These are phyloP conservation scores for Odontamblyopus lacepedii DNA, from an alignment of 2,797 vertebrate species.

Conservation along the genomic window DNA sequence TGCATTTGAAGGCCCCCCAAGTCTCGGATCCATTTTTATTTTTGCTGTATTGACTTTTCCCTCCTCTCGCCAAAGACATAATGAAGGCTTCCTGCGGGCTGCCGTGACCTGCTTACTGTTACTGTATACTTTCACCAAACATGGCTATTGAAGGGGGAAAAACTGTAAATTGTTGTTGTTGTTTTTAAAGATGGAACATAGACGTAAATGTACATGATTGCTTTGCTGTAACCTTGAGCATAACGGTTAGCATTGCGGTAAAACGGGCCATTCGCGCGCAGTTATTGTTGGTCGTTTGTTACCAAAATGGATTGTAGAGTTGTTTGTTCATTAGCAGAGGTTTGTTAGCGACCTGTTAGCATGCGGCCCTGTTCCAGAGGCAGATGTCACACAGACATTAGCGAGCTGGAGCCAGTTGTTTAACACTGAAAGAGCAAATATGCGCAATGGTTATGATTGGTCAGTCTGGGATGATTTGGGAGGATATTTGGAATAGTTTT, in stretches of 20 bases:
- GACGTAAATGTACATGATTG: constrained; percentile 22
- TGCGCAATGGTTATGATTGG: constrained; percentile 1
- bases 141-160: constrained; percentile 41
- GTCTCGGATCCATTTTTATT: constrained; percentile 78
- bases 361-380: constrained; percentile 58
- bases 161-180: constrained; percentile 34
- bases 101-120: constrained; percentile 66
- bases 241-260: constrained; percentile 43
- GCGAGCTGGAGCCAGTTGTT: constrained; percentile 75
- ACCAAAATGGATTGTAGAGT: constrained; percentile 65
- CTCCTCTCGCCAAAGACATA: constrained; percentile 72
- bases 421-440: constrained; percentile 4
- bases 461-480: constrained; percentile 1
- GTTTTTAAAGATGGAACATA: no score
- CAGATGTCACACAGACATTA: constrained; percentile 81
- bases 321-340: constrained; percentile 67
- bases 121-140: constrained; percentile 69
- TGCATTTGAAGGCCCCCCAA: constrained; percentile 73
- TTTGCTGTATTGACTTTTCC: constrained; percentile 78
- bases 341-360: constrained; percentile 71
- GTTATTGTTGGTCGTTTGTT: constrained; percentile 61
- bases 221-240: constrained; percentile 52
- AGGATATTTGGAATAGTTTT: neutral
- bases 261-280: constrained; percentile 38
- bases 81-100: constrained; percentile 76